Evolutionary conservation across 2,797 vertebrate species (phyloP), one percentile per base, ranked within the genome.

Genomic region (Cryptoblepharus egeriae): DNA sequence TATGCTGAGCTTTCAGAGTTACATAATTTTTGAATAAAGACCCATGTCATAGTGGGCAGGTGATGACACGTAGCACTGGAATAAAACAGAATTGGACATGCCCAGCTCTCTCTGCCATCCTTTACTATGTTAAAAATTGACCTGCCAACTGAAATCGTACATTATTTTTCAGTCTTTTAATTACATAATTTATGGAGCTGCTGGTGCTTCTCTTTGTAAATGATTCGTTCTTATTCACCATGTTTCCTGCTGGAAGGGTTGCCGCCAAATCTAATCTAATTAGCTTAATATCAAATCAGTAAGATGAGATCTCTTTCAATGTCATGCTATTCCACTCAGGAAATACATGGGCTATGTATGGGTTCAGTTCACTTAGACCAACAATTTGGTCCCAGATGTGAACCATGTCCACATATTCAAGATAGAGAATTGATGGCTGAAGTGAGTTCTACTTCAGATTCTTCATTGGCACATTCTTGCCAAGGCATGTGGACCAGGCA

Each of bases 141-240:
- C 68, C 60, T 72, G 32, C 15, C n/a, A 60, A 57, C 8, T n/a
- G 63, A 32, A 20, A 6, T 32, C 67, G 63, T 52, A 26, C 6
- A 10, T 52, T 67, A 20, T 81, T 57, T 37, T 74, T 39, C 81
- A 30, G 45, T 64, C 55, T 77, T 71, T 70, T 75, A 61, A 61
- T 10, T 67, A 58, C 7, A 37, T 65, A 73, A 84, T 74, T 2
- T 86, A 80, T 69, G 78, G 37, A 13, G 1, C 49, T 45, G 11
- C 13, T 84, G 58, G 58, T 60, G 52, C n/a, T 71, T 18, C 26
- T 49, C 4, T 26, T 2, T 26, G 39, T 39, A 73, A 26, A 57
- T 35, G 55, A 78, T 32, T 10, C 12, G 42, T 7, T 2, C 82
- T 69, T 70, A 18, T 69, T 28, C 3, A 24, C 72, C 73, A 49